Base-by-base conservation (phyloP, 1,140 invertebrate species). In the Brachionus sp. region DNA sequence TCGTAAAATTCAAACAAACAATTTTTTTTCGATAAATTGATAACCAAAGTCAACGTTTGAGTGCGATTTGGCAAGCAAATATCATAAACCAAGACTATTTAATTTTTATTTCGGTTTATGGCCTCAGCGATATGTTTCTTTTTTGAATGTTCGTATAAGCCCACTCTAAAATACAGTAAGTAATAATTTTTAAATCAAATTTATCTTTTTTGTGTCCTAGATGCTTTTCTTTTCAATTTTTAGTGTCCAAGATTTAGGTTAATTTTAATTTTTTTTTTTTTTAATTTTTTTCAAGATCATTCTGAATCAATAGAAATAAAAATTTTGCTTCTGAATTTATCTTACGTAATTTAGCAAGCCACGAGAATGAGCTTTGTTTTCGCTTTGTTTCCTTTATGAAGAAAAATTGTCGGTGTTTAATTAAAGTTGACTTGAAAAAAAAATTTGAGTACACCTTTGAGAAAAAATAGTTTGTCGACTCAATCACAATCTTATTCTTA, bases 81-180 rank as follows among this genome's bases (percentile, higher is more conserved):
- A 53, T 53, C 50, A 53, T 53, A 53, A 53, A 53, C 50, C 50
- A 53, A 53, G 50, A 53, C 50, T 53, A 53, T 53, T 53, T 53
- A 16, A 53, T 16, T 53, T 53, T 16, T 53, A 13, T 13, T 53
- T 16, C 50, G 16, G 50, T 53, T 16, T 53, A 53, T 53, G 50
- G 50, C 50, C 50, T 53, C 50, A 16, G 19, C n/a, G 19, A 23
- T 53, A 53, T 53, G 50, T 53, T 53, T 53, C 50, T 53, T 53
- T 16, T 53, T 53, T 53, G 50, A 46, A 46, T 46, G 42, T 46
- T 46, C 42, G 13, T 53, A 16, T 53, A 46, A 46, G 42, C 10
- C 42, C 42, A 53, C 50, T 16, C 19, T 53, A 16, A 53, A 53
- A 53, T 53, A 16, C 50, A 53, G 50, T 53, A 53, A 53, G 50